These are phyloP conservation scores for Percina caprodes DNA, from an alignment of 2,113 vertebrate species.

Conservation along the genomic window DNA sequence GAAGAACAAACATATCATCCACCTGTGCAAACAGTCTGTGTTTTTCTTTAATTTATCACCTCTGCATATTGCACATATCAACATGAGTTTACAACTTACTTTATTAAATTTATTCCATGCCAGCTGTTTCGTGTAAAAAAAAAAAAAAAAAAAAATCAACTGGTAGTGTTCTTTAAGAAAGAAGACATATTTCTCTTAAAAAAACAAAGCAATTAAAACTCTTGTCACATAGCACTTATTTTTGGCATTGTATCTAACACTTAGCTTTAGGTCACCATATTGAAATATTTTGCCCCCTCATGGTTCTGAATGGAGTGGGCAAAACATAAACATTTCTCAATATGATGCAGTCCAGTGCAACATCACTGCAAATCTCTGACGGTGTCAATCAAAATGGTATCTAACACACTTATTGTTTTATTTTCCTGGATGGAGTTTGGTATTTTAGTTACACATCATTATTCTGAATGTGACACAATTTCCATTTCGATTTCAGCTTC, in stretches of 20 bases:
- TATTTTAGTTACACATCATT: neutral
- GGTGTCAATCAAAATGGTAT: neutral
- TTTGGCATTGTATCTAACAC: neutral
- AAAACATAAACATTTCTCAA: neutral
- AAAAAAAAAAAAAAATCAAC: too few species aligned
- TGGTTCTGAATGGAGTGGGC: neutral
- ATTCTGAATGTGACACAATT: neutral
- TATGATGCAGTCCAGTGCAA: neutral
- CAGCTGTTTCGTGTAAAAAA: too few species aligned
- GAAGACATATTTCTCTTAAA: neutral
- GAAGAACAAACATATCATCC: slow-evolving; percentile 12
- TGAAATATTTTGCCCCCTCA: neutral
- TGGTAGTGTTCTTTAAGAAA: neutral
- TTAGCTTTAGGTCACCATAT: neutral
- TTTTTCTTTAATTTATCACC: neutral
- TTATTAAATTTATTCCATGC: neutral
- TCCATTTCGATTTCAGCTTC: slow-evolving; percentile 79
- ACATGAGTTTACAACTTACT: neutral
- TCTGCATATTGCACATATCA: neutral
- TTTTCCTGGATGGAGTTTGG: neutral
- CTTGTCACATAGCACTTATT: neutral
- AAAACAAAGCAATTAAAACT: neutral
- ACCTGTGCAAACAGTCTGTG: neutral
- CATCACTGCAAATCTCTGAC: neutral
- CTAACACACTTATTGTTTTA: neutral